Percentiles rank a stretch among this genome's conserved stretches.
These are phyloP conservation scores for Rhagoletis zephyria DNA, from an alignment of 1,140 invertebrate species.

Conservation along the genomic window DNA sequence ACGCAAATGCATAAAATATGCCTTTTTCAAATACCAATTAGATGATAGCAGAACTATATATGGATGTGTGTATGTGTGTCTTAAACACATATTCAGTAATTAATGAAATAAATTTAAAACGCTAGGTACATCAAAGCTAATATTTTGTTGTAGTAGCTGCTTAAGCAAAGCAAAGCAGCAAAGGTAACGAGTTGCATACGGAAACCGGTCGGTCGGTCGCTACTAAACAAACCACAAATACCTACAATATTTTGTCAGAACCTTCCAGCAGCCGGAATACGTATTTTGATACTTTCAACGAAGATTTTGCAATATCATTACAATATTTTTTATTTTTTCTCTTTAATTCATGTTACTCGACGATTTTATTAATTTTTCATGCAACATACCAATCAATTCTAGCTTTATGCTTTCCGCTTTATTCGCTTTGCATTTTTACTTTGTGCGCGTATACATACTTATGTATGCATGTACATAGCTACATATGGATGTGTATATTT, in stretches of 20 bases:
- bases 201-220: constrained; percentile 47
- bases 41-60: no score
- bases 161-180: neutral
- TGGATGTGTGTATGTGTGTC: no score
- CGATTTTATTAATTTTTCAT: constrained; percentile 2
- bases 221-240: neutral
- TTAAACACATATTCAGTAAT: no score
- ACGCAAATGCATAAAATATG: no score
- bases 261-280: neutral
- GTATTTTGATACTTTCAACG: neutral
- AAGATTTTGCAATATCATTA: neutral
- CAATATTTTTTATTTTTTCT: neutral
- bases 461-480: no score
- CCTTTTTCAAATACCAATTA: no score
- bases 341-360: neutral
- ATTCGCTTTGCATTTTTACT: neutral
- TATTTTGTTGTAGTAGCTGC: neutral
- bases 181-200: neutral
- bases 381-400: neutral
- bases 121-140: neutral
- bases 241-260: neutral
- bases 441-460: neutral
- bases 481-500: neutral
- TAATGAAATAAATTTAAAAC: no score
- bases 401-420: neutral